Percentiles rank a stretch among this genome's conserved stretches.
These are phyloP conservation scores for Euzophera pinguis DNA, from an alignment of 2,888 invertebrate species.

Conservation along the genomic window DNA sequence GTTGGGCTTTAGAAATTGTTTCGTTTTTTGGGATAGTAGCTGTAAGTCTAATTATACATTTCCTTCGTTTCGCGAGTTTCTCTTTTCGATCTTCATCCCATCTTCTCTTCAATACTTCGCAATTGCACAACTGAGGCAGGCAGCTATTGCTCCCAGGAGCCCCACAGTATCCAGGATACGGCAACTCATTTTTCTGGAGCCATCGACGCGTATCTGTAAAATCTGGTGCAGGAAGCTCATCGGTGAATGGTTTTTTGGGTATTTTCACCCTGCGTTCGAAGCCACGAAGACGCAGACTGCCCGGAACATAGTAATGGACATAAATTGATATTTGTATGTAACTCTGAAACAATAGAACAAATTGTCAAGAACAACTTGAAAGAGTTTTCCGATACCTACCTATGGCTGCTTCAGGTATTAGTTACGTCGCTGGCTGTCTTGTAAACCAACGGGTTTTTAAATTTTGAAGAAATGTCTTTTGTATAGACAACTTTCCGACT, in stretches of 20 bases:
- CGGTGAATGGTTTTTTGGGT: constrained; percentile 26
- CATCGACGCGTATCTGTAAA: constrained; percentile 40
- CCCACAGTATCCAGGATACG: constrained; percentile 66
- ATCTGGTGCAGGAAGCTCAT: constrained; percentile 19
- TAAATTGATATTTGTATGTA: constrained; percentile 43
- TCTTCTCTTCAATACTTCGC: constrained; percentile 39
- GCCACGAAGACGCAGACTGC: constrained; percentile 42
- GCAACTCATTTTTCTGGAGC: constrained; percentile 51
- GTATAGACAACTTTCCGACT: too few relatives aligned
- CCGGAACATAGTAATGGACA: constrained; percentile 49
- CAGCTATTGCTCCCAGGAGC: constrained; percentile 50
- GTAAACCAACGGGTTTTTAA: too few relatives aligned
- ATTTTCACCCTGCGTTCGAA: constrained; percentile 28
- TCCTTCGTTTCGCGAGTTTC: too few relatives aligned
- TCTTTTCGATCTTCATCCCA: too few relatives aligned
- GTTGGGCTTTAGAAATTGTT: too few relatives aligned
- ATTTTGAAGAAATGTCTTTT: too few relatives aligned
- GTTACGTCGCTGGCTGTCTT: too few relatives aligned
- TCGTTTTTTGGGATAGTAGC: too few relatives aligned
- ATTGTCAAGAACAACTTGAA: not conserved
- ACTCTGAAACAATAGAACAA: constrained; percentile 36
- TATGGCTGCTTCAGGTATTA: too few relatives aligned
- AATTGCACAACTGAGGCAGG: constrained; percentile 53
- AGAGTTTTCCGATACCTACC: too few relatives aligned
- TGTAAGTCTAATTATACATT: too few relatives aligned